A percentile compares a stretch with the other conserved stretches of the same genome.
These are phyloP conservation scores for Vidua macroura DNA, from an alignment of 2,113 vertebrate species.

Conservation along the genomic window DNA sequence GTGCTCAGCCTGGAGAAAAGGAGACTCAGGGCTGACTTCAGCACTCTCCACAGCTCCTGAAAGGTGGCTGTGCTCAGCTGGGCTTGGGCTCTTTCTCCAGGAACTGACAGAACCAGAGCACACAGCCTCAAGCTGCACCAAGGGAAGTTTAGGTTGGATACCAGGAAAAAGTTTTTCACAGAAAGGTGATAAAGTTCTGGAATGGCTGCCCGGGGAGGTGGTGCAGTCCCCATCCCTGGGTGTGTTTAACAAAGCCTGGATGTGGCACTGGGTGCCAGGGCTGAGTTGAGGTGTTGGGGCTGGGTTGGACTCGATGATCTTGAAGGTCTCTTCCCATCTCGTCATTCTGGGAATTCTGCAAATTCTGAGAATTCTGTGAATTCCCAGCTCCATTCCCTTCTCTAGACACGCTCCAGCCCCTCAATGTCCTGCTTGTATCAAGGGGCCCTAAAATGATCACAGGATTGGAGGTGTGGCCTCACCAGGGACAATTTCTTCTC, in stretches of 20 bases:
- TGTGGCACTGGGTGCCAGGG: background rate
- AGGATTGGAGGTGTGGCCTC: accelerated
- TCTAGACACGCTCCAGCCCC: accelerated
- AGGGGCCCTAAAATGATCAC: background rate
- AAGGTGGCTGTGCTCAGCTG: too few species aligned
- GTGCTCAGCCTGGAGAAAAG: too few species aligned
- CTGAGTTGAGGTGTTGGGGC: background rate
- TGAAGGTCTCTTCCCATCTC: background rate
- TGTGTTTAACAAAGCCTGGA: background rate
- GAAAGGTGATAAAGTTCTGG: too few species aligned
- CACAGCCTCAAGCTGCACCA: too few species aligned
- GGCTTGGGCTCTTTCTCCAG: too few species aligned
- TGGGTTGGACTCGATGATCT: background rate
- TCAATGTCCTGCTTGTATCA: background rate
- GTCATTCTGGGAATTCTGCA: background rate
- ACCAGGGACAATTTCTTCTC: too few species aligned
- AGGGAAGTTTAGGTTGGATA: too few species aligned
- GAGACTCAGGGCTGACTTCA: too few species aligned
- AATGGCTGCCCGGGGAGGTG: too few species aligned
- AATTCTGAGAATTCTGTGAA: background rate
- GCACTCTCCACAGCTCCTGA: too few species aligned
- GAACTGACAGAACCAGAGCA: too few species aligned
- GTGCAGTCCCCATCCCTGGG: background rate
- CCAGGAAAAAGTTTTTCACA: too few species aligned
- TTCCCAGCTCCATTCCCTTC: background rate